phyloP scores from a whole-genome alignment of 2,797 vertebrate species.

The Squalus acanthias region DNA sequence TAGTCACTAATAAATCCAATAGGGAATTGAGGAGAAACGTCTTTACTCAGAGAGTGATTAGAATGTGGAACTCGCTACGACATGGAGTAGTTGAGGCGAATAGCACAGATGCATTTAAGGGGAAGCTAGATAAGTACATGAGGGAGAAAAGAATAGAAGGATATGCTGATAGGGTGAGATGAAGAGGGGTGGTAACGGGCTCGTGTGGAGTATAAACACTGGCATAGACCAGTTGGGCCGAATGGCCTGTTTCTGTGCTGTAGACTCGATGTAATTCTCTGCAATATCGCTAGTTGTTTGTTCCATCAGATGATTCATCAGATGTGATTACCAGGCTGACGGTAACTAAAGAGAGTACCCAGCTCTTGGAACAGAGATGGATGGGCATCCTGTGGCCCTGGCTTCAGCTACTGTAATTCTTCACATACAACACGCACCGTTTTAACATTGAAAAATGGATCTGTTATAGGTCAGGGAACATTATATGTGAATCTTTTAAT shows the following conservation, averaged over 20 bases:
- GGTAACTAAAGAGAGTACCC: neutral
- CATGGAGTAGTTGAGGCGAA: neutral
- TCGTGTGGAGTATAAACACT: neutral
- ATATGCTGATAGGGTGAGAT: neutral
- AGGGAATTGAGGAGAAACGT: neutral
- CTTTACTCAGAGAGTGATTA: neutral
- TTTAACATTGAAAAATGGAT: conserved; percentile 15
- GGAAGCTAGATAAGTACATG: neutral
- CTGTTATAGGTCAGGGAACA: neutral
- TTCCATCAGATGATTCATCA: conserved; percentile 16
- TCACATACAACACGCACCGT: neutral
- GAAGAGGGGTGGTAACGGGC: neutral
- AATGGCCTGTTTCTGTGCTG: neutral
- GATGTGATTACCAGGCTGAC: conserved; percentile 7
- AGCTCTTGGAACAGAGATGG: conserved; percentile 21
- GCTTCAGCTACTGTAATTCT: neutral
- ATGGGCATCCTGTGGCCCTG: neutral
- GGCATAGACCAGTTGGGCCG: neutral
- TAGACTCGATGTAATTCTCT: neutral
- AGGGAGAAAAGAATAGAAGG: neutral
- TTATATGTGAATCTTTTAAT: neutral
- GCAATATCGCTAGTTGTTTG: neutral
- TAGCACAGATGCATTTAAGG: neutral
- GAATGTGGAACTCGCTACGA: neutral
- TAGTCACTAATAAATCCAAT: neutral